phyloP scores from a whole-genome alignment of 2,888 invertebrate genomes.

The Plebejus argus region DNA sequence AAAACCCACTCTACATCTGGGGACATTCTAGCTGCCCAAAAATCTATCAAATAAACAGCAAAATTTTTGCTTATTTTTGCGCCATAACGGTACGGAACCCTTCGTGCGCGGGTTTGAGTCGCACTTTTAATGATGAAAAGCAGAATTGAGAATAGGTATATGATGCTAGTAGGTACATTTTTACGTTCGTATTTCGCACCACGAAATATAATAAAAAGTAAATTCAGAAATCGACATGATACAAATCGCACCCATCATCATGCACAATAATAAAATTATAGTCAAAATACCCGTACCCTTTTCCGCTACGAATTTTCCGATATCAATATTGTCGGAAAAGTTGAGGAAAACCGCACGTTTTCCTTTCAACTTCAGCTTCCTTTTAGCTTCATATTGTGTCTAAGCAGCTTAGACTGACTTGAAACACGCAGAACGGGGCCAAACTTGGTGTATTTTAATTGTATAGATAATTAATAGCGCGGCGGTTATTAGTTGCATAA shows the following conservation, averaged over 20 bases:
- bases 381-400: not conserved
- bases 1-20: no score
- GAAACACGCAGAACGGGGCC: not conserved
- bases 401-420: not conserved
- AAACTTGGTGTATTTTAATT: not conserved
- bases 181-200: not conserved
- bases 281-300: not conserved
- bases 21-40: no score
- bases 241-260: no score
- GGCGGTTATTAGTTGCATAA: constrained; percentile 8
- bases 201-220: no score
- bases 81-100: no score
- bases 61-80: no score
- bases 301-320: no score
- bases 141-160: not conserved
- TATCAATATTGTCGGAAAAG: not conserved
- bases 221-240: no score
- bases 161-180: not conserved
- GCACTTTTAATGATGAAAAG: constrained; percentile 11
- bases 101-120: no score
- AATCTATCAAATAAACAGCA: no score
- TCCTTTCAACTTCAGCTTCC: not conserved
- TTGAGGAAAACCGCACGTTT: not conserved
- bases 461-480: constrained; percentile 7
- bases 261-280: not conserved